Conservation (phyloP, 2,888 invertebrate species). For the Netelia melanura region DNA sequence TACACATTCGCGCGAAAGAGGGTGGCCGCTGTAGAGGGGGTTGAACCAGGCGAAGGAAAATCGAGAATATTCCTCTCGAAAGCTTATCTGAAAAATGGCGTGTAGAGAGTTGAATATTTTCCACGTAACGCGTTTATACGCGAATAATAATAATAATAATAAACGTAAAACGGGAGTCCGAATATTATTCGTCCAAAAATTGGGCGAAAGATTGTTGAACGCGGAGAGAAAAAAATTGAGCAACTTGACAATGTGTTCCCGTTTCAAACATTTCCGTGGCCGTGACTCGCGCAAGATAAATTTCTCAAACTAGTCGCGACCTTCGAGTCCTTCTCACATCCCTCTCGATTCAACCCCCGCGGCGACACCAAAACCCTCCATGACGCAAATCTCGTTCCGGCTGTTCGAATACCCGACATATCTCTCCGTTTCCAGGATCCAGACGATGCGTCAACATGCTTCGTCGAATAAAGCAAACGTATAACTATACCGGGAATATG, state of each 20-base stretch:
- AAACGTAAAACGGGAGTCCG: neutral
- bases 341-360: neutral
- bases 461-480: neutral
- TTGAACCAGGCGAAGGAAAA: conserved; percentile 1
- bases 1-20: conserved; percentile 6
- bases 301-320: conserved; percentile 10
- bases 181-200: neutral
- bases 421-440: conserved; percentile 49
- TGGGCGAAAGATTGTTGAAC: neutral
- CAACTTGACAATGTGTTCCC: neutral
- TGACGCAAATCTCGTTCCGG: conserved; percentile 38
- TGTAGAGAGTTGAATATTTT: neutral
- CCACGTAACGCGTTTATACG: neutral
- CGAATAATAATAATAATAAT: neutral
- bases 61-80: conserved; percentile 8
- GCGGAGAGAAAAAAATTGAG: conserved; percentile 4
- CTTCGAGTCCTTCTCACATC: conserved; percentile 40
- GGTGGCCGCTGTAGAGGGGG: neutral
- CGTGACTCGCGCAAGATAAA: conserved; percentile 8
- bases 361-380: conserved; percentile 51
- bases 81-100: neutral
- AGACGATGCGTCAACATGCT: conserved; percentile 72
- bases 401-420: conserved; percentile 72
- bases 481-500: neutral
- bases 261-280: neutral